These are phyloP conservation scores for Lysandra coridon DNA, from an alignment of 2,888 invertebrate species.

Conservation along the genomic window DNA sequence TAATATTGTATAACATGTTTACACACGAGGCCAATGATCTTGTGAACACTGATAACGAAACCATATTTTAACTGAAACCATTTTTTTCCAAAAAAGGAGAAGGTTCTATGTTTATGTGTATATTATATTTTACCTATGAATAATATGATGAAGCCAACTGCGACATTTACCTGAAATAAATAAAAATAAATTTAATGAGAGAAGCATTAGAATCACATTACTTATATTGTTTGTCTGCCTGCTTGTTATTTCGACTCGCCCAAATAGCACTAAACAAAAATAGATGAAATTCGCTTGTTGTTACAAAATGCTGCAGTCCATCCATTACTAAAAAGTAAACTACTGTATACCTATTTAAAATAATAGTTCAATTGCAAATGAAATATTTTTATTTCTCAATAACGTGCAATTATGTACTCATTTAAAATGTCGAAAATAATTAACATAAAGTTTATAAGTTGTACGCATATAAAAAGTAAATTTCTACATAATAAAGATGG, in stretches of 20 bases:
- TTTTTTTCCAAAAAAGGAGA: neutral
- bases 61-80: neutral
- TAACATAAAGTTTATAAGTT: slow-evolving; percentile 2
- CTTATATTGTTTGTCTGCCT: neutral
- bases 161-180: slow-evolving; percentile 27
- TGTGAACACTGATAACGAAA: neutral
- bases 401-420: neutral
- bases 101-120: neutral
- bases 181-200: neutral
- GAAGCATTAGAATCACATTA: neutral
- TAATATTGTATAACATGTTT: slow-evolving; percentile 10
- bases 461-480: neutral
- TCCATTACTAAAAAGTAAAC: neutral
- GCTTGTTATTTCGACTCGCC: neutral
- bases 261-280: neutral
- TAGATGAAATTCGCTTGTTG: too few relatives aligned
- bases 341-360: neutral
- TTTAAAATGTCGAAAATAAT: neutral
- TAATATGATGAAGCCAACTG: neutral
- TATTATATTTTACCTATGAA: neutral
- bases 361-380: neutral
- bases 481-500: neutral
- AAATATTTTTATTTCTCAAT: neutral
- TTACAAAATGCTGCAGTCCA: too few relatives aligned
- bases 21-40: neutral